Evolutionary conservation across 1,140 invertebrate genomes (phyloP).

Genomic region (Aphaenogaster rudis): DNA sequence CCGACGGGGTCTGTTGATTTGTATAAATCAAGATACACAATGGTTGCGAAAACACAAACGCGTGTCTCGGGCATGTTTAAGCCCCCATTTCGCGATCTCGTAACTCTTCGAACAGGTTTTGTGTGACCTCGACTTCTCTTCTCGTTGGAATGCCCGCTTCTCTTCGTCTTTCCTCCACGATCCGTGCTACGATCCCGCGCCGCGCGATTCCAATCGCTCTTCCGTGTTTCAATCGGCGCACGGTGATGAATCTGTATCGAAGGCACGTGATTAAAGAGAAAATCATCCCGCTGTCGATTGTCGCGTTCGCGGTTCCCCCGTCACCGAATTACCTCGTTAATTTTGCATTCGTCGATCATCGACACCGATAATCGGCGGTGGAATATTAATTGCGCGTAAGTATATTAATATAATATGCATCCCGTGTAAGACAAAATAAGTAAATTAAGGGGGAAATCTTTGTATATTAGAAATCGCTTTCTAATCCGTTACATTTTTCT

Average conservation of each 20-base stretch:
- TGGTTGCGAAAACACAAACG: conserved; percentile 54
- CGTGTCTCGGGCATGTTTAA: conserved; percentile 49
- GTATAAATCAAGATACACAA: conserved; percentile 47
- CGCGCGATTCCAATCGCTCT: conserved; percentile 54
- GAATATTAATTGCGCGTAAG: conserved; percentile 10
- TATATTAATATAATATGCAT: not conserved
- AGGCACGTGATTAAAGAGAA: conserved; percentile 56
- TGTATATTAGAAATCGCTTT: not conserved
- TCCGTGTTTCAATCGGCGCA: conserved; percentile 63
- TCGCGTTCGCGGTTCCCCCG: not conserved
- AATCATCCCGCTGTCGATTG: not conserved
- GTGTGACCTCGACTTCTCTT: conserved; percentile 65
- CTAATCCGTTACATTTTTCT: not conserved
- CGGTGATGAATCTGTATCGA: conserved; percentile 58
- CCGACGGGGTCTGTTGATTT: conserved; percentile 30
- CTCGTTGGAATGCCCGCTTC: conserved; percentile 53
- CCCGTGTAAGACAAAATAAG: not conserved
- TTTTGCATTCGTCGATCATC: conserved; percentile 2
- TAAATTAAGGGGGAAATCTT: not conserved
- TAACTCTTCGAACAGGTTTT: conserved; percentile 70
- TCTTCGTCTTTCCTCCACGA: not conserved
- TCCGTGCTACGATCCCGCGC: conserved; percentile 50
- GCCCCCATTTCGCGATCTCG: conserved; percentile 60
- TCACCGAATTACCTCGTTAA: conserved; percentile 5
- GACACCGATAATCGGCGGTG: not conserved